Evolutionary conservation across 2,113 vertebrate species (phyloP).

Genomic region (Callipepla squamata): DNA sequence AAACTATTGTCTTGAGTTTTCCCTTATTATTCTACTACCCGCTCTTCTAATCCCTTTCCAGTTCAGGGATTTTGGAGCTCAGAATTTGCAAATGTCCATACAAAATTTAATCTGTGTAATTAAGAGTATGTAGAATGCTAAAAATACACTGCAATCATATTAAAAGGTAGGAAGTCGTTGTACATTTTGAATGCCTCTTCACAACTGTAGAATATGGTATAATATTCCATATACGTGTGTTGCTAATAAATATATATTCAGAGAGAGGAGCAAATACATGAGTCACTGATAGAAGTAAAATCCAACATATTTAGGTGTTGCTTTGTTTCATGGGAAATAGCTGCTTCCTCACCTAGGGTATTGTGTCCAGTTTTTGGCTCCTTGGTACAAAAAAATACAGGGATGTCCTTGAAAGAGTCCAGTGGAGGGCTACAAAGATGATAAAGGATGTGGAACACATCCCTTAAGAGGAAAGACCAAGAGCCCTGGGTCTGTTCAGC

Average conservation of each 20-base stretch:
- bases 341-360: too few species aligned
- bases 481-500: too few species aligned
- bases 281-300: neutral
- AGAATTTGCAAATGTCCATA: neutral
- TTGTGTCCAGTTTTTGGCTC: too few species aligned
- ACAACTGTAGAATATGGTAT: neutral
- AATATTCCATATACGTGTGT: neutral
- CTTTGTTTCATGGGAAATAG: neutral
- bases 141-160: conserved; percentile 1
- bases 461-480: too few species aligned
- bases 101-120: neutral
- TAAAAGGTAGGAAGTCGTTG: neutral
- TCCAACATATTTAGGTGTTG: neutral
- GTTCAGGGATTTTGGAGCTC: neutral
- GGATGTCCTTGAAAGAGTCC: too few species aligned
- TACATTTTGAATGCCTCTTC: neutral
- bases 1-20: neutral
- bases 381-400: too few species aligned
- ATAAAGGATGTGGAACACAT: too few species aligned
- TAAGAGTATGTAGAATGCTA: neutral
- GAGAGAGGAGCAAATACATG: neutral
- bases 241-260: conserved; percentile 14
- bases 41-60: accelerated
- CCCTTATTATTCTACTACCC: neutral
- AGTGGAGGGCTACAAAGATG: too few species aligned